Evolutionary conservation across 2,113 vertebrate genomes (phyloP).

Genomic region (Collichthys lucidus): DNA sequence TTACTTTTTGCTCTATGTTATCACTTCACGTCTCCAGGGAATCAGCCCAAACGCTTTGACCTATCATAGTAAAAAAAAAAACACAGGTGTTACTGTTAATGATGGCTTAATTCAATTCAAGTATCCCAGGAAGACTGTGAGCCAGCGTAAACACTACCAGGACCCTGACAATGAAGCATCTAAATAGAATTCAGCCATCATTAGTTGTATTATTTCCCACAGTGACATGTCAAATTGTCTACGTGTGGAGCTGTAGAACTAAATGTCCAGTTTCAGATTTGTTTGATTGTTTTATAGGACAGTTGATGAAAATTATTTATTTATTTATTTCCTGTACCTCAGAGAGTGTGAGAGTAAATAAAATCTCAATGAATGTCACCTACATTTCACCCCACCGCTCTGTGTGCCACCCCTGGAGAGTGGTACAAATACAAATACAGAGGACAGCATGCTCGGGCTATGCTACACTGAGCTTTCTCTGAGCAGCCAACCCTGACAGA

Average conservation of each 20-base stretch:
- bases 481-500: slow-evolving; percentile 67
- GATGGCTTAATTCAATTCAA: too few species aligned
- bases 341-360: too few species aligned
- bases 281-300: too few species aligned
- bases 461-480: slow-evolving; percentile 54
- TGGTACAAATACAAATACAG: neutral
- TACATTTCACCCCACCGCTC: neutral
- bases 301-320: too few species aligned
- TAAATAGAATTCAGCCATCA: neutral
- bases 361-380: neutral
- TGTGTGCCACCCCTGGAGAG: slow-evolving; percentile 7
- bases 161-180: neutral
- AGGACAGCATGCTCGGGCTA: slow-evolving; percentile 11
- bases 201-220: neutral
- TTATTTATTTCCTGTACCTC: too few species aligned
- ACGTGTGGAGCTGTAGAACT: neutral
- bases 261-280: neutral
- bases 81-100: too few species aligned
- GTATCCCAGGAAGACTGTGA: neutral
- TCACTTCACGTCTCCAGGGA: too few species aligned
- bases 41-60: too few species aligned
- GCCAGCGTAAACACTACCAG: neutral
- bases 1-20: too few species aligned
- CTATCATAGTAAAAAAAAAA: too few species aligned
- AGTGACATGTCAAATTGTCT: neutral